A percentile compares a stretch with the other conserved stretches of the same genome.
Conservation (phyloP, 2,113 vertebrate species). For the Laterallus jamaicensis region DNA sequence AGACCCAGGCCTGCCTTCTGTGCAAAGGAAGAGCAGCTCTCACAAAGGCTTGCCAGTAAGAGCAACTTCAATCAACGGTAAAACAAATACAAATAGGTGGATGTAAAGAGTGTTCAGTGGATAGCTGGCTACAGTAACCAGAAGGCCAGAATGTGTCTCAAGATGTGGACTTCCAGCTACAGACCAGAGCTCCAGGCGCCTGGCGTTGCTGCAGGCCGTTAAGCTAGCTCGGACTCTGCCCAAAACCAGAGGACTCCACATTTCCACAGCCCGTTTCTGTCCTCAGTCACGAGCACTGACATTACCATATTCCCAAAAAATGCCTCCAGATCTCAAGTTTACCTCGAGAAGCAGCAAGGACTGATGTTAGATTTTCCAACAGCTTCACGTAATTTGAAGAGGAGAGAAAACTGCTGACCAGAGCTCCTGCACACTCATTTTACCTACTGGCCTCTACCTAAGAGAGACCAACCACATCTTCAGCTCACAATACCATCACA, state of each 20-base stretch:
- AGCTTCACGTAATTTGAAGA: not conserved
- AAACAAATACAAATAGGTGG: not conserved
- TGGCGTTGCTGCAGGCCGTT: not conserved
- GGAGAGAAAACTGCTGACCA: not conserved
- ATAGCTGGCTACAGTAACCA: not conserved
- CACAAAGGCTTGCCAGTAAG: not conserved
- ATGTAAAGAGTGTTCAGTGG: not conserved
- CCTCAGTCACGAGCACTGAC: not conserved
- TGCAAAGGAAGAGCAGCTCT: not conserved
- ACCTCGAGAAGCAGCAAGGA: not conserved
- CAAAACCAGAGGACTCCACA: not conserved
- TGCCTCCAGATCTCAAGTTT: not conserved
- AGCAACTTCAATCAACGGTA: not conserved
- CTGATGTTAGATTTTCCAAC: not conserved
- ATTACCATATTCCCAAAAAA: not conserved
- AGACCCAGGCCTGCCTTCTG: not conserved
- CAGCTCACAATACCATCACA: not conserved
- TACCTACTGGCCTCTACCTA: not conserved
- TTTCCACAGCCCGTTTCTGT: not conserved
- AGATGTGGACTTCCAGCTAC: not conserved
- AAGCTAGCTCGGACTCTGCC: not conserved
- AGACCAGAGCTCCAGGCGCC: not conserved
- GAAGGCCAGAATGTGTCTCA: rapidly evolving
- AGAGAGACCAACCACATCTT: not conserved
- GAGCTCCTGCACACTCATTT: not conserved